Conservation (phyloP, 92 coral and sea anemone genomes). For the Pocillopora grandis region DNA sequence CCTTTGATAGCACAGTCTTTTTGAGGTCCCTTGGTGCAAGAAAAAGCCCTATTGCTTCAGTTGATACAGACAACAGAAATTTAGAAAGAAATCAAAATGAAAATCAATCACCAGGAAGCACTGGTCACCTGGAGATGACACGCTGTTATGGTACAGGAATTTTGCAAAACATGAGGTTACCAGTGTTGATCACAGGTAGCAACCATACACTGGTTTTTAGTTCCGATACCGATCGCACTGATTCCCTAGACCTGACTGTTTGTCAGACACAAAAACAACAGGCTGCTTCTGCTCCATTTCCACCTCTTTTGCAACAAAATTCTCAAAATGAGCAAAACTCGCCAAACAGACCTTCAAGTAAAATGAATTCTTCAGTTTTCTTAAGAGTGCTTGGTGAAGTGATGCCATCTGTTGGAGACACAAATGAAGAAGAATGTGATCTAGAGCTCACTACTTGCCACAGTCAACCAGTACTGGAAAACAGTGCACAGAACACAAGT, state of each 20-base stretch:
- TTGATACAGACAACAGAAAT: neutral
- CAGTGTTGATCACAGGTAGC: neutral
- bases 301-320: neutral
- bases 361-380: constrained; percentile 14
- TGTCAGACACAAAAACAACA: neutral
- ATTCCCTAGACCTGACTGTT: constrained; percentile 5
- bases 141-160: constrained; percentile 48
- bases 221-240: neutral
- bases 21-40: neutral
- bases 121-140: constrained; percentile 22
- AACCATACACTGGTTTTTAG: neutral
- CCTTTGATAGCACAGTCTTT: neutral
- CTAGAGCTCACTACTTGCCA: neutral
- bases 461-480: constrained; percentile 12
- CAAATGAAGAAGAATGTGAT: neutral
- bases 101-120: neutral
- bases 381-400: neutral
- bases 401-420: neutral
- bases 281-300: neutral
- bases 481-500: neutral
- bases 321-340: neutral
- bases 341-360: neutral
- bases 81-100: neutral
- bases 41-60: neutral
- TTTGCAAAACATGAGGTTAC: neutral